Base-by-base conservation (phyloP, 1,140 invertebrate genomes). In the Lepidurus apus region DNA sequence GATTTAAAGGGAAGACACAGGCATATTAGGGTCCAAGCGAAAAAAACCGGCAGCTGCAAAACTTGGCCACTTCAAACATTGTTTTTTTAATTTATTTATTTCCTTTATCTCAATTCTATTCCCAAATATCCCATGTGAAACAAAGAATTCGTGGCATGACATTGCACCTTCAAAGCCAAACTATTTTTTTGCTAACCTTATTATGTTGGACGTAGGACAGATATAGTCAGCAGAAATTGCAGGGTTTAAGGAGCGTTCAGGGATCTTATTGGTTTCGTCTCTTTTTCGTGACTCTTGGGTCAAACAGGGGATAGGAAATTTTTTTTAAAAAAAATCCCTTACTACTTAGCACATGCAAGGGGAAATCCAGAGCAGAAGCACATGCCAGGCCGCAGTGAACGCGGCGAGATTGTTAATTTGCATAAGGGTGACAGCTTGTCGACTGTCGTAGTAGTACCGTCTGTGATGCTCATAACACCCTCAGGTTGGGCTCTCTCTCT, bases 381-480 rank as follows among this genome's bases (percentile, higher is more conserved):
- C 53, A 65, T 13, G 17, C 53, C 53, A 65, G 21, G 53, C 53
- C 5, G 53, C 21, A 65, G 4, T 65, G 53, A 21, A 13, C 21
- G 53, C 21, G 53, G 8, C 21, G 53, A 65, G 21, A n/a, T 21
- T 65, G 17, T 65, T 65, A 65, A 65, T 65, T 65, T 65, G 53
- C 53, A 65, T 65, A 65, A 21, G 53, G 53, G 53, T 65, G 53
- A 65, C 53, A 65, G 53, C 53, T 65, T 65, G 53, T 65, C 53
- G 53, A 13, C 21, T 65, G 53, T 65, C 53, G 53, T 65, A 65
- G 53, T 65, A 65, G 53, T 13, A 65, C 53, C 53, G 53, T 65
- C 53, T 65, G 53, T 17, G 53, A 65, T n/a, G 21, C 53, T 65
- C 53, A 17, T 17, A 65, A 21, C 53, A 65, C 53, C 53, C 53